Evolutionary conservation across 2,797 vertebrate species (phyloP), one percentile per base, ranked within the genome.

Genomic region (Babyrousa celebensis): DNA sequence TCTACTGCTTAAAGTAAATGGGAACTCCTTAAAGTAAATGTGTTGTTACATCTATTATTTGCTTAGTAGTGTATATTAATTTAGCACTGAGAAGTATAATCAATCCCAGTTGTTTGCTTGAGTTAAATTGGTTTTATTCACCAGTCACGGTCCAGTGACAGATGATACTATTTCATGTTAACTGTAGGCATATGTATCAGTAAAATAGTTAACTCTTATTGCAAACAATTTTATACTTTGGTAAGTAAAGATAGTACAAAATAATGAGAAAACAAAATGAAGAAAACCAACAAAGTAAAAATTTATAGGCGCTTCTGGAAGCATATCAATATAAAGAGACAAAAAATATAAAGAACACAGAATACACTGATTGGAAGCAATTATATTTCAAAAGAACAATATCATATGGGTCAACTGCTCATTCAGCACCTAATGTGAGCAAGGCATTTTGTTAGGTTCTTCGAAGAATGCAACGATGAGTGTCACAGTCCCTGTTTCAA

Each of bases 191-290:
- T 10, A 43, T n/a, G 5, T 68, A 75, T 36, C 54, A 90, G 21
- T 85, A 58, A 96, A 97, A 80, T 12, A 90, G 18, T 40, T 85
- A 36, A 17, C n/a, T 91, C 25, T 79, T 70, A 75, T 67, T 91
- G 85, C 12, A 78, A 75, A 70, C 43, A 74, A 15, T 83, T 88
- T 83, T 67, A 60, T 23, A 54, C 27, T 32, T 71, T 91, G 4
- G 4, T 71, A n/a, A 93, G 36, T 88, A 95, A 91, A 89, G 2
- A 16, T 87, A 63, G 54, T 17, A 85, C 40, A 79, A 95, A 79
- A 80, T 78, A 56, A 27, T 75, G 43, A 70, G 6, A 9, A 85
- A 79, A 93, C 27, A 68, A 75, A 74, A 75, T 32, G 36, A 54
- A 72, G 1, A 71, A 56, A 92, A 83, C 0, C 4, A 89, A 58